Evolutionary conservation across 2,888 invertebrate species (phyloP).

Genomic region (Ormyrus labotus): DNA sequence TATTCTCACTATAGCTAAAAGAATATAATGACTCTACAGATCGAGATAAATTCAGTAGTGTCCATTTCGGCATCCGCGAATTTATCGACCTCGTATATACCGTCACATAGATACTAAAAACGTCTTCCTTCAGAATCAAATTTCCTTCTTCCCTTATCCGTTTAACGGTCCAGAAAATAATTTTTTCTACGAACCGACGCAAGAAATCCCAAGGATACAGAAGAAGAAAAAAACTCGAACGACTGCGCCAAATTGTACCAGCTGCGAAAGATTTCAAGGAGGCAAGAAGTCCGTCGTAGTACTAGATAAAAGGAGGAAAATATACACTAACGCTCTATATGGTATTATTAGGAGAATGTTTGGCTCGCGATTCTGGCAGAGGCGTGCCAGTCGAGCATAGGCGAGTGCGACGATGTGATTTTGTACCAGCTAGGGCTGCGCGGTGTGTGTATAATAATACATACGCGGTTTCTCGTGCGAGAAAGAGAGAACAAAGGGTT

Average conservation of each 20-base stretch:
- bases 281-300: neutral
- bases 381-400: neutral
- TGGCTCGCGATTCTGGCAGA: constrained; percentile 41
- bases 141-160: neutral
- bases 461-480: neutral
- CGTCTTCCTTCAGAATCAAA: too few species aligned
- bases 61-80: constrained; percentile 11
- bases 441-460: neutral
- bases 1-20: too few species aligned
- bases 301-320: constrained; percentile 9
- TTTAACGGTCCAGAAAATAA: constrained; percentile 16
- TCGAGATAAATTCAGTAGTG: constrained; percentile 10
- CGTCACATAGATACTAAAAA: too few species aligned
- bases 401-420: neutral
- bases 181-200: constrained; percentile 3
- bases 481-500: constrained; percentile 54
- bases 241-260: too few species aligned
- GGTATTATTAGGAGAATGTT: constrained; percentile 32
- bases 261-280: too few species aligned
- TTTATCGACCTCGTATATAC: constrained; percentile 8
- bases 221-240: too few species aligned
- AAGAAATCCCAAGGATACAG: too few species aligned
- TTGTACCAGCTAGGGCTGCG: neutral
- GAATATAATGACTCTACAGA: neutral
- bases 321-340: constrained; percentile 27